phyloP scores from a whole-genome alignment of 2,113 vertebrate species.

The cat (Felis catus) region F.catus_Fca126_mat1.0 CM031412.1:234205501-234206000 shows the following conservation, averaged over 20 bases:
- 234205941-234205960: background rate
- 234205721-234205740: too few species aligned
- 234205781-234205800: background rate
- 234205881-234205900: background rate
- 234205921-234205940: background rate
- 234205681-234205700: background rate
- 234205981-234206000: background rate
- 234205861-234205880: rapidly evolving
- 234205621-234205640: too few species aligned
- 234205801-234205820: background rate
- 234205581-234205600: background rate
- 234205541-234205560: background rate
- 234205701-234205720: background rate
- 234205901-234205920: background rate
- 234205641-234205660: background rate
- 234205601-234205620: background rate
- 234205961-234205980: background rate
- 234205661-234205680: background rate
- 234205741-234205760: background rate
- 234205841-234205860: background rate
- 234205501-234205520: background rate
- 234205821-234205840: rapidly evolving
- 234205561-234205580: background rate
- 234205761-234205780: background rate
- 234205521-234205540: background rate